A percentile compares a stretch with the other conserved stretches of the same genome.
Conservation (phyloP, 2,113 vertebrate species). For the Ciconia stormi region DNA sequence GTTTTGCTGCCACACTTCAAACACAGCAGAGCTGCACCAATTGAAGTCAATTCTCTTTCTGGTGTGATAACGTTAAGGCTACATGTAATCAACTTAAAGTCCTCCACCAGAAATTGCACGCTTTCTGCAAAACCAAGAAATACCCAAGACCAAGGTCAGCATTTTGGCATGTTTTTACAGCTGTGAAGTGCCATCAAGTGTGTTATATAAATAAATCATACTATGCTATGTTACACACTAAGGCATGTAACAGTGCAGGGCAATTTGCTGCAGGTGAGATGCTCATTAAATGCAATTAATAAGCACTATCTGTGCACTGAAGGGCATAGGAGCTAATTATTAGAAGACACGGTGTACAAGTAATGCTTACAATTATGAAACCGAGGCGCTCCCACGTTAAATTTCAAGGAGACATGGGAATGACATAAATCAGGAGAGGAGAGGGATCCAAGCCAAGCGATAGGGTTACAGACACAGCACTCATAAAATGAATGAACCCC, state of each 20-base stretch:
- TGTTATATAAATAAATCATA: neutral
- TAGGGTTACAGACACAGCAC: neutral
- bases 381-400: fast-evolving
- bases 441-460: neutral
- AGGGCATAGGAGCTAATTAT: neutral
- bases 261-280: neutral
- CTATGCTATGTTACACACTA: neutral
- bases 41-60: neutral
- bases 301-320: neutral
- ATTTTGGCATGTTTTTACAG: neutral
- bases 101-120: neutral
- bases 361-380: neutral
- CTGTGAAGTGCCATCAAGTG: neutral
- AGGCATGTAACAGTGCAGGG: neutral
- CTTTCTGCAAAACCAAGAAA: neutral
- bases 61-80: neutral
- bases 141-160: neutral
- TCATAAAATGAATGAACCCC: neutral
- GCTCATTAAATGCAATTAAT: neutral
- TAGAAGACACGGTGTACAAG: neutral
- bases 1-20: neutral
- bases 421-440: neutral
- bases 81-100: neutral
- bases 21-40: neutral
- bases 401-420: neutral